Base-by-base conservation (phyloP, 2,113 vertebrate species). In the Centropus bengalensis region DNA sequence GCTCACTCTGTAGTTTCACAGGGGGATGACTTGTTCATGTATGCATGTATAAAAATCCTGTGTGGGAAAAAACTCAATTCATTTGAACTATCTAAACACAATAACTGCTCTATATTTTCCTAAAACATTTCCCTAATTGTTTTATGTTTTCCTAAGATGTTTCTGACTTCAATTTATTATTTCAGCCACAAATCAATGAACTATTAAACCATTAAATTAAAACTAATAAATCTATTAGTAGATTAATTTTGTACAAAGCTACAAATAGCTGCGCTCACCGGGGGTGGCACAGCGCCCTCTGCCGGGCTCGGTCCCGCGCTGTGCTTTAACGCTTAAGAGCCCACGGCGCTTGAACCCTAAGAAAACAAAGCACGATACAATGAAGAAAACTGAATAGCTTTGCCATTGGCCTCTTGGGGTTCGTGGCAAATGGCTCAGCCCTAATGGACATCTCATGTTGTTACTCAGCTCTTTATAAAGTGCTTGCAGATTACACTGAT, bases 231-330 rank as follows among this genome's bases (percentile, higher is more conserved):
- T 36, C 36, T 36, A 36, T 36, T 1, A 7, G 0, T 4, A 9
- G 21, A 38, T 16, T 3, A 3, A 26, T 3, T 28, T 6, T 19
- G 19, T 2, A 9, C 0, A 14, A 32, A 45, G 19, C 38, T 16
- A 36, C 28, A 22, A 42, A 56, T 0, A 26, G 49, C 45, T 1
- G 3, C 23, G 8, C 38, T n/a, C n/a, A n/a, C n/a, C n/a, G n/a
- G 36, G 36, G 36, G 36, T 9, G 36, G 36, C 36, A 36, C 64
- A 86, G 67, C 52, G 88, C 95, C 95, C 92, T 77, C 96, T 95
- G 87, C 86, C 33, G 92, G 93, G 40, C 20, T n/a, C 56, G 14
- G 51, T 33, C n/a, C 56, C 10, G 56, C 45, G 28, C 54, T 13
- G 54, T 36, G 36, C 36, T 36, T 36, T 36, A 36, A 36, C 36